Evolutionary conservation across 2,113 vertebrate species (phyloP), one percentile per base, ranked within the genome.

Genomic region (Catagonus wagneri): DNA sequence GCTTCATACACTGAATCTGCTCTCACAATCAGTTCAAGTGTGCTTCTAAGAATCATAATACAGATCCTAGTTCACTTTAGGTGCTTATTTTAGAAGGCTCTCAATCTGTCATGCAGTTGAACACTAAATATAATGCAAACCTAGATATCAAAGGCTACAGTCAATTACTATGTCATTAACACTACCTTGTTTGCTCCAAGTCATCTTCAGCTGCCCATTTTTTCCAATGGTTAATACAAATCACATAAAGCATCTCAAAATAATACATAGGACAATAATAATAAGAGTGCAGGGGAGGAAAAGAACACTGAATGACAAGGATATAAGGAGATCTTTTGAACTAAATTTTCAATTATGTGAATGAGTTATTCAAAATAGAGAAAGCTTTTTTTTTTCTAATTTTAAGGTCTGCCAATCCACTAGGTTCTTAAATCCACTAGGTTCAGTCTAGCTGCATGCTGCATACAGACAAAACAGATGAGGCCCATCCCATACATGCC

Each of bases 391-490:
- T 22, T 39, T 20, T 6, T 39, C 52, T 6, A 66, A 68, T 65
- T 16, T 44, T 76, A 90, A 88, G 36, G 27, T 4, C 52, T 66
- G 27, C 17, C 87, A 83, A 58, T 50, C 92, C 72, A 78, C 50
- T 34, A 95, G 36, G n/a, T 75, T 90, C 27, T 44, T 85, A 71
- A 83, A 58, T 50, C 92, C 72, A 78, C 50, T 34, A 95, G 36
- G n/a, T 75, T 90, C 17, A 34, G 54, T 39, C 10, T 88, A 52
- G n/a, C 22, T 50, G 9, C 25, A 68, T 10, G n/a, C n/a, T n/a
- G n/a, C n/a, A n/a, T n/a, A n/a, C n/a, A n/a, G n/a, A n/a, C n/a
- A n/a, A n/a, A n/a, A n/a, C n/a, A n/a, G n/a, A n/a, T n/a, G n/a
- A n/a, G n/a, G n/a, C n/a, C 50, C 25, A 81, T 3, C 60, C 60